Conservation (phyloP, 2,797 vertebrate species). For the Anguilla obscura region DNA sequence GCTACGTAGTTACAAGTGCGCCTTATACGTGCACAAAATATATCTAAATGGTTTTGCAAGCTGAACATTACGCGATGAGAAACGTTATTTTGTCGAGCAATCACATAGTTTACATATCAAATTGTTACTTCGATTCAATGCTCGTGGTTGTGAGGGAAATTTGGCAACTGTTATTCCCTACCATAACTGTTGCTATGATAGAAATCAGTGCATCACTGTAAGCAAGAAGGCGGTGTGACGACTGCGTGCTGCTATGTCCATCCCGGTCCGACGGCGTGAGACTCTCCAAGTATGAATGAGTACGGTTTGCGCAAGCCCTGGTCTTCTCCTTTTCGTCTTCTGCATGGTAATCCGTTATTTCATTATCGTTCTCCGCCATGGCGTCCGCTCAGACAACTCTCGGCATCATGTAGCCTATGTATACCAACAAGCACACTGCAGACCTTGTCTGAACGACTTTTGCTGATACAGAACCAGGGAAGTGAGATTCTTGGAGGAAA, state of each 20-base stretch:
- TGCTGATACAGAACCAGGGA: not conserved
- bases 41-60: no score
- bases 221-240: conserved; percentile 84
- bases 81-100: not conserved
- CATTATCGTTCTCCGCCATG: conserved; percentile 64
- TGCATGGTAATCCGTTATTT: conserved; percentile 69
- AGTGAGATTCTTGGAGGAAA: conserved; percentile 35
- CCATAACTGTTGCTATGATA: conserved; percentile 94
- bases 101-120: not conserved
- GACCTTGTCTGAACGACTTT: not conserved
- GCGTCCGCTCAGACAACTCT: not conserved
- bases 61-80: no score
- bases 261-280: conserved; percentile 56
- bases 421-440: not conserved
- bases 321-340: conserved; percentile 71
- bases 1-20: not conserved
- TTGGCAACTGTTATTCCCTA: conserved; percentile 53
- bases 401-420: not conserved
- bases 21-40: not conserved
- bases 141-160: not conserved
- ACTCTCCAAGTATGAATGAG: conserved; percentile 55
- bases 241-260: conserved; percentile 70
- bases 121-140: not conserved
- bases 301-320: conserved; percentile 37
- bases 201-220: conserved; percentile 93